A percentile compares a stretch with the other conserved stretches of the same genome.
phyloP scores from a whole-genome alignment of 2,888 invertebrate species.

The Eutolmus rufibarbis region DNA sequence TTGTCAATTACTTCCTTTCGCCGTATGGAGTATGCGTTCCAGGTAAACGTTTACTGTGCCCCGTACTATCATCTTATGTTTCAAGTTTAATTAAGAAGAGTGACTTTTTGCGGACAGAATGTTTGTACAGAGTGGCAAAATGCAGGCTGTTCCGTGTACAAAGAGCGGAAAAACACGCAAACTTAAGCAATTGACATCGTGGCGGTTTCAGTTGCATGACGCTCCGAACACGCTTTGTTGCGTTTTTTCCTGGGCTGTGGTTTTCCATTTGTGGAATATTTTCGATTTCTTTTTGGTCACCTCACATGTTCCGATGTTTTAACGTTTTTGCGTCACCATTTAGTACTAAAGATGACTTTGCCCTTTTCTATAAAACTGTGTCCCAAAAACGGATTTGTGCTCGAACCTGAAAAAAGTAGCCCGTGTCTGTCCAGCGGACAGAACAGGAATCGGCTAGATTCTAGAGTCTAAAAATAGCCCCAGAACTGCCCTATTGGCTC shows the following conservation, averaged over 20 bases:
- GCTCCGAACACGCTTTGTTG: slow-evolving; percentile 21
- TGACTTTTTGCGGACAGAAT: slow-evolving; percentile 14
- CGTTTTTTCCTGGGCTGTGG: not conserved
- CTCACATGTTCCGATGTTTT: not conserved
- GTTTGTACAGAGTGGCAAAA: slow-evolving; percentile 8
- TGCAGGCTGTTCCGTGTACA: not conserved
- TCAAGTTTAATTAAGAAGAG: slow-evolving; percentile 33
- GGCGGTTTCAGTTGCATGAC: not conserved
- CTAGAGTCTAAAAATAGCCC: not conserved
- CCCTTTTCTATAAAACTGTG: not conserved
- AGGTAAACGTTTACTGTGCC: not conserved
- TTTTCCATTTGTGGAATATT: slow-evolving; percentile 7
- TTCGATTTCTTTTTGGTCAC: slow-evolving; percentile 9
- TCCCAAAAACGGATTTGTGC: not conserved
- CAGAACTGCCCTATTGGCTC: not conserved
- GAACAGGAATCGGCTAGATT: not conserved
- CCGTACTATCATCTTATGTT: not conserved
- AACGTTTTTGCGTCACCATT: not conserved
- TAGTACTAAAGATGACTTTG: not conserved
- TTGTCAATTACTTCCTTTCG: not conserved
- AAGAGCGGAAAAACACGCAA: slow-evolving; percentile 30
- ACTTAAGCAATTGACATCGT: slow-evolving; percentile 17
- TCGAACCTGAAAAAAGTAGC: not conserved
- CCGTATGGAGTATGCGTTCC: slow-evolving; percentile 8
- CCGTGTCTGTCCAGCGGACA: not conserved